Evolutionary conservation across 2,888 invertebrate species (phyloP), one percentile per base, ranked within the genome.

Genomic region (Heteromurus nitidus): DNA sequence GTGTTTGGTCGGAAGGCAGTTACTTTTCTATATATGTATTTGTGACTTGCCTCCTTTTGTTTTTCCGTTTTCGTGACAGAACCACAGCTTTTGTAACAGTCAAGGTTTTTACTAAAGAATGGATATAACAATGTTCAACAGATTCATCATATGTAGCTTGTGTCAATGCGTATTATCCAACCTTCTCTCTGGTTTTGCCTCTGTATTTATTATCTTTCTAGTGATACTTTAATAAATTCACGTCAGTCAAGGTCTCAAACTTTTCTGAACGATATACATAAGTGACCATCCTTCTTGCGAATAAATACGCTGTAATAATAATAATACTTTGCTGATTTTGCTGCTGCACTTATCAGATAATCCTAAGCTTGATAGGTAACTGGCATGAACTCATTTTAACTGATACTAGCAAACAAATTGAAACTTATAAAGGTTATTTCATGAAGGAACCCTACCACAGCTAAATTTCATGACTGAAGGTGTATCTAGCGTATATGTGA

Each of bases 151-250:
- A 28, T 28, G 58, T 36, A n/a, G 26, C 20, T 42, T 47, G 28
- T 24, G 20, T 67, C 1, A 31, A 18, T 30, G 22, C 20, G 47
- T 62, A n/a, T 53, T 69, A 31, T 31, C 22, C 28, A 42, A 42
- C 65, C 65, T 74, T 74, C n/a, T n/a, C n/a, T n/a, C 74, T 55
- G 65, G 74, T 74, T 65, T 65, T 65, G 42, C 24, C 24, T 64
- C 36, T 22, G 30, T 31, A 16, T 30, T 60, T 24, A n/a, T n/a
- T n/a, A n/a, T 22, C 2, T 18, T 50, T 7, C 50, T n/a, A 50
- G 20, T n/a, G n/a, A n/a, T n/a, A n/a, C 55, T 55, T 30, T 30
- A 3, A 26, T 26, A 26, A 31, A 9, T 9, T 30, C 18, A 31
- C 30, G 3, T 30, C n/a, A n/a, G n/a, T n/a, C 60, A 60, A 60